A percentile compares a stretch with the other conserved stretches of the same genome.
These are phyloP conservation scores for Dryobotodes eremita DNA, from an alignment of 2,888 invertebrate species.

Conservation along the genomic window DNA sequence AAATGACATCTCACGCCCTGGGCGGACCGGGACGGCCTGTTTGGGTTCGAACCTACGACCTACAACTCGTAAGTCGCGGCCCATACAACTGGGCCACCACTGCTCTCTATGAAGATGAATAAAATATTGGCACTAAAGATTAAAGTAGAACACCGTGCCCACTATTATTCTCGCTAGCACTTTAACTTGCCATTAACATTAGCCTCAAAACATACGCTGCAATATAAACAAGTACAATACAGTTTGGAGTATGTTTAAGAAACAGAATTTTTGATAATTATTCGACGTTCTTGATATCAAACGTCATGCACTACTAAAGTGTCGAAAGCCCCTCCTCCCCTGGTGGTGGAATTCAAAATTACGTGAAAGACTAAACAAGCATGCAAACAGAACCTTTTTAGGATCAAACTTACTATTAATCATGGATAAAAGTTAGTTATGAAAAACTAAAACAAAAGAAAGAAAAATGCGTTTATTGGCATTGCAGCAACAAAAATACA, in stretches of 20 bases:
- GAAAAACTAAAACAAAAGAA: too few relatives aligned
- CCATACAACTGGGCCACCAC: too few relatives aligned
- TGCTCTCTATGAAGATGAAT: conserved; percentile 31
- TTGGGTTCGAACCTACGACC: too few relatives aligned
- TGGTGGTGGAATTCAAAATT: neutral
- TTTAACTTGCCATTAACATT: conserved; percentile 16
- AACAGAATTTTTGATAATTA: neutral
- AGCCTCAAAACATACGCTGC: conserved; percentile 17
- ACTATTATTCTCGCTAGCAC: conserved; percentile 10
- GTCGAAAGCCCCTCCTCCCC: neutral
- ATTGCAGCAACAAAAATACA: too few relatives aligned
- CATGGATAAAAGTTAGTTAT: neutral
- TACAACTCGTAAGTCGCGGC: too few relatives aligned
- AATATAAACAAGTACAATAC: neutral
- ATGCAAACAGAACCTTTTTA: neutral
- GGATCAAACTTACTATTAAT: neutral
- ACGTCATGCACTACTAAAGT: neutral
- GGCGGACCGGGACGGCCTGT: too few relatives aligned
- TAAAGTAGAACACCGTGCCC: conserved; percentile 15
- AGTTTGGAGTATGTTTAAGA: neutral
- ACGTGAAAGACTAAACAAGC: neutral
- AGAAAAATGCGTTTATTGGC: too few relatives aligned
- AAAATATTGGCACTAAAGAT: conserved; percentile 36
- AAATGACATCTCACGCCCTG: too few relatives aligned
- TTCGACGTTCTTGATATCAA: neutral